phyloP scores from a whole-genome alignment of 2,888 invertebrate genomes.

The Meteorus cinctellus region DNA sequence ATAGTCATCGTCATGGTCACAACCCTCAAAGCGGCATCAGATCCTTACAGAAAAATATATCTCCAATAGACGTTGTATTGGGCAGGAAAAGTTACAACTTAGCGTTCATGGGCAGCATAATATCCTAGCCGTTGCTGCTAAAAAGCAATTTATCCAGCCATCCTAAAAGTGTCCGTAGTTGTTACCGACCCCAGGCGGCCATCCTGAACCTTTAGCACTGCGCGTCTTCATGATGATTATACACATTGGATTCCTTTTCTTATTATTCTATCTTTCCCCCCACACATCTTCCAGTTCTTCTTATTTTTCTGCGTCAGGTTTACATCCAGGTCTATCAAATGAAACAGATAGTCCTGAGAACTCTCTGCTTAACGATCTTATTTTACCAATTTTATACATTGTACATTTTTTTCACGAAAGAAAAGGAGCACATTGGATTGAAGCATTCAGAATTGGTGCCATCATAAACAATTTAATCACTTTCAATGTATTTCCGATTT shows the following conservation, averaged over 20 bases:
- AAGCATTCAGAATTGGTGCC: not conserved
- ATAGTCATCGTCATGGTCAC: not conserved
- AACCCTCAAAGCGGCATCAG: not conserved
- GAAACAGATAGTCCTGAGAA: slow-evolving; percentile 54
- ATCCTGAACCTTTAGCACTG: slow-evolving; percentile 31
- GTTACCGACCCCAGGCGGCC: slow-evolving; percentile 35
- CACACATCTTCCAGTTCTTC: slow-evolving; percentile 18
- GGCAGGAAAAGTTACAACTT: not conserved
- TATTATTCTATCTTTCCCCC: slow-evolving; percentile 22
- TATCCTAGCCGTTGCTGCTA: not conserved
- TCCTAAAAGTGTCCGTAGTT: slow-evolving; percentile 28
- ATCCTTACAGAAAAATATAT: slow-evolving; percentile 4
- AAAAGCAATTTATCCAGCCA: slow-evolving; percentile 38
- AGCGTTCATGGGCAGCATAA: slow-evolving; percentile 3
- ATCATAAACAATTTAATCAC: not conserved
- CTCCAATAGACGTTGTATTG: not conserved
- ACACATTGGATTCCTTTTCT: slow-evolving; percentile 38
- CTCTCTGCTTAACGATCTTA: not conserved
- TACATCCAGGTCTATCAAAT: slow-evolving; percentile 34
- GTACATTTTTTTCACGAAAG: not conserved
- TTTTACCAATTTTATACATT: not conserved
- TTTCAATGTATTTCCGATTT: not conserved
- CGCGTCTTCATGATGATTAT: slow-evolving; percentile 38
- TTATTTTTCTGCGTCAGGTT: slow-evolving; percentile 16
- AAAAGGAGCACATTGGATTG: not conserved